Evolutionary conservation across 2,797 vertebrate species (phyloP), one percentile per base, ranked within the genome.

Genomic region (Arremon brunneinucha): DNA sequence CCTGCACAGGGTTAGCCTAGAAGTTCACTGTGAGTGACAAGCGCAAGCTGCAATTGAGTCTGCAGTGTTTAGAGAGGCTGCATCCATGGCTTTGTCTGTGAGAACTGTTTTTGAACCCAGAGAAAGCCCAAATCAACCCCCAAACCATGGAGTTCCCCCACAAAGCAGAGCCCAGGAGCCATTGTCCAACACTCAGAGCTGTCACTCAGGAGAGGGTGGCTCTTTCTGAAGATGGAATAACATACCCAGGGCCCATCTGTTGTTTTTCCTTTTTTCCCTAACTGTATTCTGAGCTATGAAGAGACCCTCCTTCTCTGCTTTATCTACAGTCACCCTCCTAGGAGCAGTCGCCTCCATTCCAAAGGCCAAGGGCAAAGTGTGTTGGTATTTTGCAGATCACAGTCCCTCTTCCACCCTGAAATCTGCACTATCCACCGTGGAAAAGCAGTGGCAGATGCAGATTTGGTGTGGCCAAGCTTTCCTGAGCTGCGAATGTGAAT

Each of bases 181-280:
- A 1, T 12, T 71, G 80, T 60, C 95, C 80, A 2, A 28, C 0
- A 1, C n/a, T 43, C 72, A 65, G 57, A 89, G 62, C 88, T 90
- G 86, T 78, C 88, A 53, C 34, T 90, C 53, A 37, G 1, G 16
- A 91, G 49, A 34, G 11, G n/a, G 37, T 67, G 83, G 49, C 88
- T 95, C 46, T 75, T 79, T 64, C 83, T 57, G 47, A 64, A 69
- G 67, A 84, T 21, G 47, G 8, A 67, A 37, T 75, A 81, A 89
- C 62, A 46, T 30, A 49, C 22, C 81, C 59, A 2, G 65, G 35
- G 39, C 55, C 85, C 90, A 94, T 94, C 93, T 94, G 88, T 72
- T 94, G 74, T 72, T 86, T 88, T 87, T 52, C 39, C 11, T 35
- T 57, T 69, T 60, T 23, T 21, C 56, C 41, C 32, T 24, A 9